Percentiles rank a stretch among this genome's conserved stretches.
These are phyloP conservation scores for Procambarus clarkii DNA, from an alignment of 1,140 invertebrate genomes.

Conservation along the genomic window DNA sequence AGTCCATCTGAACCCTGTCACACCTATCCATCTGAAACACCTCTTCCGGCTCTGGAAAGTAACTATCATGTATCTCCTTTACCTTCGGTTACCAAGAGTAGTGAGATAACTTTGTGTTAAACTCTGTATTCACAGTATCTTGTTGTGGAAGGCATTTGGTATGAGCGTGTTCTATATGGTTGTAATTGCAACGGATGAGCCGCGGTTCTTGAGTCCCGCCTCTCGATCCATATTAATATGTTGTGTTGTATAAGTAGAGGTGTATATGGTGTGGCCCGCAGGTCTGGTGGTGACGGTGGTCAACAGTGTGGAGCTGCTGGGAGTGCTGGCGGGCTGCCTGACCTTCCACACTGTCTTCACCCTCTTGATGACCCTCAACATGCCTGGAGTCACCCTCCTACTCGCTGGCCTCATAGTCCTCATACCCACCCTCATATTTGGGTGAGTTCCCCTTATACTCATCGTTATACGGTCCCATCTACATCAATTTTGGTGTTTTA, in stretches of 20 bases:
- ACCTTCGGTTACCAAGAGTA: no score
- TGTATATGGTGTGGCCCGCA: not conserved
- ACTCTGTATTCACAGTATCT: no score
- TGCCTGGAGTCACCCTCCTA: constrained; percentile 23
- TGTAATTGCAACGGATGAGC: no score
- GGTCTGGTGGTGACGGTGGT: not conserved
- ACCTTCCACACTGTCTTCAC: constrained; percentile 8
- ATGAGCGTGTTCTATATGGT: no score
- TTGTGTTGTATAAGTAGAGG: not conserved
- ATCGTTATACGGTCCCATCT: not conserved
- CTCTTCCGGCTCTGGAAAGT: no score
- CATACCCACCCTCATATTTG: constrained; percentile 13
- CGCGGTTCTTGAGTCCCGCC: no score
- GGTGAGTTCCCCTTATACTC: not conserved
- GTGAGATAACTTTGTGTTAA: no score
- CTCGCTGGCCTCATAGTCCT: not conserved
- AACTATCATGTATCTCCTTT: no score
- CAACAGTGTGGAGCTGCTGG: not conserved
- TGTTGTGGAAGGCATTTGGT: no score
- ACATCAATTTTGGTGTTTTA: not conserved
- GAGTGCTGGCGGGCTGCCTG: not conserved
- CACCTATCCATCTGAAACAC: no score
- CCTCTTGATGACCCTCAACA: not conserved
- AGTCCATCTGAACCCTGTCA: not conserved
- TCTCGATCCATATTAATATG: no score